Conservation (phyloP, 2,797 vertebrate genomes). For the Lithobates pipiens region DNA sequence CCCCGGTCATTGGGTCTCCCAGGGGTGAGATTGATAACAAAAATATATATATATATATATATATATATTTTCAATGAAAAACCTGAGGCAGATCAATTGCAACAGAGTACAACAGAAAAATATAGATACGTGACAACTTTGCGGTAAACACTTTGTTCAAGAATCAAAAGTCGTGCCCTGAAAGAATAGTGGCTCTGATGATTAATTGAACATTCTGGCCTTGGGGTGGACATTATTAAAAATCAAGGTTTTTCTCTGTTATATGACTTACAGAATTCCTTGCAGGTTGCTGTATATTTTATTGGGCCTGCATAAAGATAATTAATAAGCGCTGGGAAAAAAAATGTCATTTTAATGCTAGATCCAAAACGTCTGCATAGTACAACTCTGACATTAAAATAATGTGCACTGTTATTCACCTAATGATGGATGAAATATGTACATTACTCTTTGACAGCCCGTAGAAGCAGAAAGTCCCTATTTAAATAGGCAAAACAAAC, state of each 20-base stretch:
- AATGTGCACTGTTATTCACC: slow-evolving; percentile 47
- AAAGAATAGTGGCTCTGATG: not conserved
- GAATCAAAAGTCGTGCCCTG: not conserved
- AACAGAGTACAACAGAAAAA: not conserved
- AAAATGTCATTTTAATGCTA: slow-evolving; percentile 35
- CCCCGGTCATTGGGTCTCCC: not conserved
- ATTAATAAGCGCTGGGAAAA: slow-evolving; percentile 24
- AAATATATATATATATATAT: not conserved
- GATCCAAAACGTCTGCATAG: slow-evolving; percentile 27
- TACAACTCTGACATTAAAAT: slow-evolving; percentile 47
- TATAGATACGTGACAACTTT: not conserved
- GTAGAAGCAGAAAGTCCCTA: slow-evolving; percentile 16
- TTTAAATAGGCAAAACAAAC: slow-evolving; percentile 43
- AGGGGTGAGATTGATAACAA: not conserved
- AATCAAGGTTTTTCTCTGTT: slow-evolving; percentile 4
- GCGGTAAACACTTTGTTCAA: slow-evolving; percentile 2
- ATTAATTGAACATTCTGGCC: not conserved
- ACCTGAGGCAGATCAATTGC: not conserved
- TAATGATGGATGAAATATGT: slow-evolving; percentile 58
- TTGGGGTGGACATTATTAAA: not conserved
- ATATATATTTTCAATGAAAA: not conserved
- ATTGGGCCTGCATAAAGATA: slow-evolving; percentile 31
- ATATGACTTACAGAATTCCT: not conserved
- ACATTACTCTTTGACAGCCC: slow-evolving; percentile 29
- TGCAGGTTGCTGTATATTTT: slow-evolving; percentile 21